phyloP scores from a whole-genome alignment of 1,140 invertebrate genomes.

The Lutraria rhynchaena region DNA sequence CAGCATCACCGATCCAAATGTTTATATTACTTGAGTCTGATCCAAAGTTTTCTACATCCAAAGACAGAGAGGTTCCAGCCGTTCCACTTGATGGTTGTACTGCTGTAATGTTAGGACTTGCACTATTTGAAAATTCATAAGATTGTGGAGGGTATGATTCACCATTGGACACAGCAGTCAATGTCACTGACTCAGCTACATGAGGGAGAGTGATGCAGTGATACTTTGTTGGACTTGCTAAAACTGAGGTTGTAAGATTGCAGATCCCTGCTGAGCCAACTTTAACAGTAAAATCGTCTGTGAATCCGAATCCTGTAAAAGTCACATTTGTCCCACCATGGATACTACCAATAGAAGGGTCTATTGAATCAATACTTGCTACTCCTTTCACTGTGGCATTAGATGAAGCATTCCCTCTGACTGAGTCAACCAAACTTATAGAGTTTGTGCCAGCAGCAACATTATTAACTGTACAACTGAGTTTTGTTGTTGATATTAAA shows the following conservation, averaged over 20 bases:
- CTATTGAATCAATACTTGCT: constrained; percentile 10
- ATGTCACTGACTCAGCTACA: constrained; percentile 8
- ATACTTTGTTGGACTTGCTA: constrained; percentile 12
- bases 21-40: constrained; percentile 32
- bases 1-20: constrained; percentile 63
- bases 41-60: constrained; percentile 65
- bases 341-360: constrained; percentile 62
- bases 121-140: constrained; percentile 30
- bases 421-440: constrained; percentile 40
- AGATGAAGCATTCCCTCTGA: constrained; percentile 50
- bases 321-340: constrained; percentile 67
- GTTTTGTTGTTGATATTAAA: constrained; percentile 21
- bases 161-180: constrained; percentile 55
- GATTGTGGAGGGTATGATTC: constrained; percentile 16
- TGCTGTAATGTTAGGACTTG: constrained; percentile 64
- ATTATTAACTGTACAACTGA: constrained; percentile 55
- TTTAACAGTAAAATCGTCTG: neutral
- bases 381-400: constrained; percentile 43
- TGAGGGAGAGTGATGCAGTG: constrained; percentile 59
- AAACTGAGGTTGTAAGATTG: neutral
- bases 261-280: constrained; percentile 3
- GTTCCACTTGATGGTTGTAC: constrained; percentile 46
- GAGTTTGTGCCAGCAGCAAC: constrained; percentile 56
- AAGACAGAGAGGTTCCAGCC: constrained; percentile 48
- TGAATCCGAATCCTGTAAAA: constrained; percentile 68